These are phyloP conservation scores for Mungos mungo DNA, from an alignment of 2,113 vertebrate species.

Conservation along the genomic window DNA sequence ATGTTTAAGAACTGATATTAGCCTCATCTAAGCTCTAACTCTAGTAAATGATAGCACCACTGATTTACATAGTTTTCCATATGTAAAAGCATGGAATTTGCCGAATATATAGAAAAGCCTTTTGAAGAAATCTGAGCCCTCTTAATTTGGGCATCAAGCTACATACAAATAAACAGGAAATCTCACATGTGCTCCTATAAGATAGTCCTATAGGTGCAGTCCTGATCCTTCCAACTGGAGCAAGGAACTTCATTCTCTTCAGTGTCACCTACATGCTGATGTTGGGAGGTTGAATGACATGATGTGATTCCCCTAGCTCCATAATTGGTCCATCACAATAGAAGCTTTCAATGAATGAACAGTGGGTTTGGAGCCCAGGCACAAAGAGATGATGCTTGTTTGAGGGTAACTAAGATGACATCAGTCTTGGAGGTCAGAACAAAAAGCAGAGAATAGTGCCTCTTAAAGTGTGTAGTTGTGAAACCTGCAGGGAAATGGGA, in stretches of 20 bases:
- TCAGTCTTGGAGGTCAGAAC: background rate
- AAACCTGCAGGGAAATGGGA: background rate
- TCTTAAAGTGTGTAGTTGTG: background rate
- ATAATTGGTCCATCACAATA: background rate
- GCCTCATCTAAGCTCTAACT: background rate
- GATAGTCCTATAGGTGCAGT: background rate
- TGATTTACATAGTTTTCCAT: background rate
- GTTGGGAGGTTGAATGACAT: background rate
- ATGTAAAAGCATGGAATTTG: background rate
- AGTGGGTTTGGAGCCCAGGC: background rate
- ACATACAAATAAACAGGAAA: background rate
- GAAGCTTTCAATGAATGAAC: background rate
- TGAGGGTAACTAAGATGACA: background rate
- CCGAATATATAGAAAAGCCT: background rate
- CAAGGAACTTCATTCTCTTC: background rate
- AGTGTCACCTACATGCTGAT: background rate
- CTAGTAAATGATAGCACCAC: background rate
- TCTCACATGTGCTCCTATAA: background rate
- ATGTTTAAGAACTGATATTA: background rate
- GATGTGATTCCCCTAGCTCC: background rate
- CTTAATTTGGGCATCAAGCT: background rate
- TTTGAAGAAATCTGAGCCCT: background rate
- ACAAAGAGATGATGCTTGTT: background rate
- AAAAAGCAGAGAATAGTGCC: background rate
- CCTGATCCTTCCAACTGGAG: background rate